Evolutionary conservation across 2,113 vertebrate genomes (phyloP).

Genomic region (Epinephelus moara): DNA sequence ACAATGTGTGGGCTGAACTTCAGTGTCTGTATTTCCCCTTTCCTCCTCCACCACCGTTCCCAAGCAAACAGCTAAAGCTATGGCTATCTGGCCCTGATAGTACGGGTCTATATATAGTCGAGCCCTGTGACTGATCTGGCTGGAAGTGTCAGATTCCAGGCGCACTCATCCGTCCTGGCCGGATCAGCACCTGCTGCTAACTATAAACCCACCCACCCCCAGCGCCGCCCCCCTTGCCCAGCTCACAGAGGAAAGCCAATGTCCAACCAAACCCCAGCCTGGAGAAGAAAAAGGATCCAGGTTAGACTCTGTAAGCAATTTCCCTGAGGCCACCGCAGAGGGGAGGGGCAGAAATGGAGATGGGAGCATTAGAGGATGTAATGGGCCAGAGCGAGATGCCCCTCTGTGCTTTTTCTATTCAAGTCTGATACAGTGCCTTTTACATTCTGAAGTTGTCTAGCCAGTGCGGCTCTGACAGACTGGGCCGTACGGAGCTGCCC

Average conservation of each 20-base stretch:
- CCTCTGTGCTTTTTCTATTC: conserved; percentile 61
- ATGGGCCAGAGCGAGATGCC: conserved; percentile 57
- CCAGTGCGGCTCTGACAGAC: conserved; percentile 39
- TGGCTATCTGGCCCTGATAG: conserved; percentile 78
- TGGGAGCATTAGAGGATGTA: conserved; percentile 54
- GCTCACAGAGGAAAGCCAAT: conserved; percentile 63
- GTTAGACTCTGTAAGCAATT: conserved; percentile 68
- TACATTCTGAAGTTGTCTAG: conserved; percentile 55
- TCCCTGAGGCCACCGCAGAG: conserved; percentile 55
- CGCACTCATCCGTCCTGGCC: conserved; percentile 78
- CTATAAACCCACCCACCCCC: conserved; percentile 79
- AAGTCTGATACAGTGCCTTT: conserved; percentile 61
- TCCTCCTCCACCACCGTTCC: conserved; percentile 32
- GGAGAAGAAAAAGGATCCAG: conserved; percentile 72
- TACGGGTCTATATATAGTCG: conserved; percentile 89
- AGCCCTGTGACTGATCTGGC: conserved; percentile 84
- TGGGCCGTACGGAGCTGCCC: conserved; percentile 46
- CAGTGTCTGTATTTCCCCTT: conserved; percentile 28
- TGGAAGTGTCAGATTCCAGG: conserved; percentile 87
- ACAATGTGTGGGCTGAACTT: conserved; percentile 43
- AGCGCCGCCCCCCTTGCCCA: conserved; percentile 63
- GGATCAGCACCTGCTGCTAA: conserved; percentile 89
- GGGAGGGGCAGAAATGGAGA: conserved; percentile 77
- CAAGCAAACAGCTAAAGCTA: conserved; percentile 53
- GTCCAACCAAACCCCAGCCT: conserved; percentile 70